Base-by-base conservation (phyloP, 2,888 invertebrate genomes). In the Bugula neritina region DNA sequence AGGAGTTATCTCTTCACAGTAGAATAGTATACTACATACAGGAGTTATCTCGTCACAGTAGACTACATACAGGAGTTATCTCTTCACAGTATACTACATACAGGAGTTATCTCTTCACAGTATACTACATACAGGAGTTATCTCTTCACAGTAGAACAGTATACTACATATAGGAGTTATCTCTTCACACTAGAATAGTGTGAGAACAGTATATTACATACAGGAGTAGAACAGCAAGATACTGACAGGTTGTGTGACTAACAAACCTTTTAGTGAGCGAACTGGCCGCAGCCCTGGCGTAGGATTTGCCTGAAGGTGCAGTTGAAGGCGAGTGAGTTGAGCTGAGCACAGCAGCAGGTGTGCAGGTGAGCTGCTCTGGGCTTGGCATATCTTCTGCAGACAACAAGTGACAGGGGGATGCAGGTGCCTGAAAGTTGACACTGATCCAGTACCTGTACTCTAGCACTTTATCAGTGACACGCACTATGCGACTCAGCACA, bases 381-480 rank as follows among this genome's bases (percentile, higher is more conserved):
- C 43, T 43, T 5, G 10, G 5, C 43, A 43, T 43, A 5, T 43
- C 43, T 10, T 43, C 43, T 17, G 17, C 43, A 43, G 43, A 17
- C 17, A 43, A 43, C 43, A 5, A 10, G 43, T 10, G 43, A 43
- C 43, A 43, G 5, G 43, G 43, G 5, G 43, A 43, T 10, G 5
- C 43, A 43, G 17, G 43, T 43, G 43, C 10, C 43, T 43, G 43
- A 77, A 87, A 87, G 58, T 79, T 87, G 75, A 88, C 87, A 77
- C 88, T 87, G 74, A 91, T 88, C 89, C 89, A 90, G 74, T 86
- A 84, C 72, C 91, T 87, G 80, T 91, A 91, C 35, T 88, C 87
- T 75, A 91, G 88, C 69, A 97, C 95, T 86, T 94, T 93, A 86
- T 96, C 94, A 63, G 95, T 94, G 73, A 97, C 91, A 79, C 93